These are phyloP conservation scores for Ochropacha duplaris DNA, from an alignment of 2,888 invertebrate species.

Conservation along the genomic window DNA sequence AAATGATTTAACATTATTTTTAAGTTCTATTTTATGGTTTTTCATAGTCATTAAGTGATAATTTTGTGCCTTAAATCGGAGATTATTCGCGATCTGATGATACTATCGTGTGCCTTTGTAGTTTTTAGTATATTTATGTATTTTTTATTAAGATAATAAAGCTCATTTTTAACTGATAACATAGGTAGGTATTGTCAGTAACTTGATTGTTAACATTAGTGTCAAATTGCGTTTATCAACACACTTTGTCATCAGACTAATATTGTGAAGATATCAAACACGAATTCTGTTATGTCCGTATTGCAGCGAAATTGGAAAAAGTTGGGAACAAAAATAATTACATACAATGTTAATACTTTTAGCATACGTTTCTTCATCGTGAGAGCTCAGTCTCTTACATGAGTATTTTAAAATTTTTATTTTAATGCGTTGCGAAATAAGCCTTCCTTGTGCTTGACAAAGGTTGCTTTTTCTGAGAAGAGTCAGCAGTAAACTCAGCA, in stretches of 20 bases:
- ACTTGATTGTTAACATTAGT: not conserved
- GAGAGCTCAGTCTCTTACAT: no score
- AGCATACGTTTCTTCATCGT: no score
- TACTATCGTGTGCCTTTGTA: conserved; percentile 61
- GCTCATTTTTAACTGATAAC: conserved; percentile 22
- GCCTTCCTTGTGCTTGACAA: not conserved
- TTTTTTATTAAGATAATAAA: conserved; percentile 16
- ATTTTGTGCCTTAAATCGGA: conserved; percentile 70
- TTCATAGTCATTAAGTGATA: conserved; percentile 36
- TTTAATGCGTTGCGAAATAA: not conserved
- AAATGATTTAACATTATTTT: not conserved
- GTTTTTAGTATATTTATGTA: conserved; percentile 29
- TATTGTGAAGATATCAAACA: no score
- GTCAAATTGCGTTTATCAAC: no score
- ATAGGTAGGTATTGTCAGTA: conserved; percentile 19
- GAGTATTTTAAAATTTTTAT: no score
- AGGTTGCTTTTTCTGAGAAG: no score
- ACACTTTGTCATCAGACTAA: no score
- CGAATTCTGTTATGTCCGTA: no score
- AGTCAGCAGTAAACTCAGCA: no score
- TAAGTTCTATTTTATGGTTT: conserved; percentile 8
- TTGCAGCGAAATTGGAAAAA: no score
- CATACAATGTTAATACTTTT: no score
- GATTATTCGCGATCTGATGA: conserved; percentile 70
- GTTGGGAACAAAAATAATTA: no score